Evolutionary conservation across 2,888 invertebrate species (phyloP).

Genomic region (Rhopalosiphum nymphaeae): DNA sequence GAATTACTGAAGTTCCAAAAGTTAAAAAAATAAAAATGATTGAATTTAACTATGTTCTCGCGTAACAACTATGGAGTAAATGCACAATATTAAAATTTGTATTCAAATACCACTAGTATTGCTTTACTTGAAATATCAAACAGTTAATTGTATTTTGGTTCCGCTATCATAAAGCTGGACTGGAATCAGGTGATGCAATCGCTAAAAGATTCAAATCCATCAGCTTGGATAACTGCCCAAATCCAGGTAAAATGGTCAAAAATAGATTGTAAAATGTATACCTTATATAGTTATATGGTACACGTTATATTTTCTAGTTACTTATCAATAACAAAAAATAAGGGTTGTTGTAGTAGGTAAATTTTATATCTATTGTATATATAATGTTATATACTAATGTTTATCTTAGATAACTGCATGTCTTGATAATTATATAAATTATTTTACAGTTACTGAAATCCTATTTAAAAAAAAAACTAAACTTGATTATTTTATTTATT

Average conservation of each 20-base stretch:
- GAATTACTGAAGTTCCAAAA: not conserved
- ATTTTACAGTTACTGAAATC: not conserved
- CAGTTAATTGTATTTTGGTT: constrained; percentile 58
- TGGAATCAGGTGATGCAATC: constrained; percentile 89
- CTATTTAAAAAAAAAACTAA: constrained; percentile 10
- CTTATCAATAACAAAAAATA: not conserved
- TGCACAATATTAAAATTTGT: not conserved
- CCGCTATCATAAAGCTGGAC: constrained; percentile 73
- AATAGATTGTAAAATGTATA: constrained; percentile 31
- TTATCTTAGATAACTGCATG: constrained; percentile 25
- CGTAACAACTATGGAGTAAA: not conserved
- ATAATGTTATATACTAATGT: not conserved
- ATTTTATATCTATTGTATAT: not conserved
- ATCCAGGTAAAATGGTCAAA: constrained; percentile 74
- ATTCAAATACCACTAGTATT: not conserved
- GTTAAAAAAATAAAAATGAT: not conserved
- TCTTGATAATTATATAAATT: constrained; percentile 6
- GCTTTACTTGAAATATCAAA: constrained; percentile 22
- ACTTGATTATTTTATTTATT: constrained; percentile 56
- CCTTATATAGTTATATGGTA: constrained; percentile 6
- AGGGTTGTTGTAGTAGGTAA: constrained; percentile 1
- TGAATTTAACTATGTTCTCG: not conserved
- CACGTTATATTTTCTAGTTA: constrained; percentile 8
- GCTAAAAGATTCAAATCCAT: constrained; percentile 86
- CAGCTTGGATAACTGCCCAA: constrained; percentile 79